Percentiles rank a stretch among this genome's conserved stretches.
Evolutionary conservation across 2,797 vertebrate genomes (phyloP).

Genomic region (Notolepis coatsorum): DNA sequence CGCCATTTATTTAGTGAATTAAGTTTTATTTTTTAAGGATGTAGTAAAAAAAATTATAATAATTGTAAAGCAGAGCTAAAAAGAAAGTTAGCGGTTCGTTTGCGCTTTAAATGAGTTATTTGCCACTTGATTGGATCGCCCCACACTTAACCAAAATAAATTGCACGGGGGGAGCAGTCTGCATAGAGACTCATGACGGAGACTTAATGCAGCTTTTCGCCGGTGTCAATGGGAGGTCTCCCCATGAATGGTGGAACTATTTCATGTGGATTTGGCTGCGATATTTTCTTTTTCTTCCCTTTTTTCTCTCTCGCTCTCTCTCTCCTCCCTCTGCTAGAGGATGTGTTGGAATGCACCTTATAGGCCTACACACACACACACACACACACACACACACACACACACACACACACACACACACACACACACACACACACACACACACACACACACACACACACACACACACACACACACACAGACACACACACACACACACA

Average conservation of each 20-base stretch:
- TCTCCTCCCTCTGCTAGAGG: slow-evolving; percentile 83
- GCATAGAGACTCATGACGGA: slow-evolving; percentile 59
- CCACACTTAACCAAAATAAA: slow-evolving; percentile 67
- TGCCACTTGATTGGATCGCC: slow-evolving; percentile 64
- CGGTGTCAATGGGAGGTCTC: slow-evolving; percentile 88
- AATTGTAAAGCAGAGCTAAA: slow-evolving; percentile 34
- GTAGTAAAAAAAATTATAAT: slow-evolving; percentile 27
- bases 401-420: too few relatives aligned
- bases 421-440: too few relatives aligned
- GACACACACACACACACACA: too few relatives aligned
- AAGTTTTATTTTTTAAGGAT: not conserved
- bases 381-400: too few relatives aligned
- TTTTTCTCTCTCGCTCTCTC: not conserved
- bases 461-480: too few relatives aligned
- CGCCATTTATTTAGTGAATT: too few relatives aligned
- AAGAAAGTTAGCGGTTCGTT: slow-evolving; percentile 40
- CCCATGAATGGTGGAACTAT: slow-evolving; percentile 87
- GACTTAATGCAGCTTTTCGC: slow-evolving; percentile 73
- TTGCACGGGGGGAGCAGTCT: slow-evolving; percentile 37
- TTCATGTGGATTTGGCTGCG: slow-evolving; percentile 89
- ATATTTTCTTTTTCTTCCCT: slow-evolving; percentile 80
- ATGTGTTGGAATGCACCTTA: slow-evolving; percentile 94
- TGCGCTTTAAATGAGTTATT: slow-evolving; percentile 62
- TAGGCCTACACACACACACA: too few relatives aligned
- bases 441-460: too few relatives aligned